Base-by-base conservation (phyloP, 2,113 vertebrate genomes). In the Tursiops truncatus region DNA sequence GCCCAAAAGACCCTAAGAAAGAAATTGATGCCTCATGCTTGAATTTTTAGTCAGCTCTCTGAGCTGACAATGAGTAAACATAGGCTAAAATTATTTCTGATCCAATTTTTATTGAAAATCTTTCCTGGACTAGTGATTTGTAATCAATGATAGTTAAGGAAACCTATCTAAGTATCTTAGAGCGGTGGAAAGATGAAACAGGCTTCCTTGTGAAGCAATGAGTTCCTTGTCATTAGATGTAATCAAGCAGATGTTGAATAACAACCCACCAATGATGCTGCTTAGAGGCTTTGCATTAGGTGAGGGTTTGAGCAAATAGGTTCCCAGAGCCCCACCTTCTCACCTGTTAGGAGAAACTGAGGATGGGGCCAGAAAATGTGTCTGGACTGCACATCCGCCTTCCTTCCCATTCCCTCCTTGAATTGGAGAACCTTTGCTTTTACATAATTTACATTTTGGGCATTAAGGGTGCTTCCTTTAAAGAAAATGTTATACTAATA, bases 81-180 rank as follows among this genome's bases (percentile, higher is more conserved):
- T 6, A 36, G 15, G n/a, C 36, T 73, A 79, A 70, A 10, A 36
- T 68, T 79, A 68, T 71, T 91, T 94, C 13, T 85, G 18, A 80
- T 58, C 5, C 25, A 15, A 41, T 77, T 91, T 79, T 21, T 41
- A 81, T 11, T 58, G 38, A 91, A 85, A 90, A 95, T 68, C 5
- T 80, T 44, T 91, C 11, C n/a, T 58, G 8, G 21, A n/a, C 10
- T 74, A 14, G 33, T 76, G n/a, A 56, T 70, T 23, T 84, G 62
- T 76, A 92, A 97, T 93, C 56, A 74, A 53, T 63, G 36, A 79
- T 38, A 63, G 36, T 17, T 86, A 2, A 26, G 31, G 10, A 91
- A 71, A 91, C 31, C 44, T 20, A 85, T 3, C 21, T 15, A 62
- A 92, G 12, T 15, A 44, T 58, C 62, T 23, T 15, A 47, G 17